Evolutionary conservation across 1,140 invertebrate genomes (phyloP), one percentile per base, ranked within the genome.

Genomic region (Akabosia matsudoensis): DNA sequence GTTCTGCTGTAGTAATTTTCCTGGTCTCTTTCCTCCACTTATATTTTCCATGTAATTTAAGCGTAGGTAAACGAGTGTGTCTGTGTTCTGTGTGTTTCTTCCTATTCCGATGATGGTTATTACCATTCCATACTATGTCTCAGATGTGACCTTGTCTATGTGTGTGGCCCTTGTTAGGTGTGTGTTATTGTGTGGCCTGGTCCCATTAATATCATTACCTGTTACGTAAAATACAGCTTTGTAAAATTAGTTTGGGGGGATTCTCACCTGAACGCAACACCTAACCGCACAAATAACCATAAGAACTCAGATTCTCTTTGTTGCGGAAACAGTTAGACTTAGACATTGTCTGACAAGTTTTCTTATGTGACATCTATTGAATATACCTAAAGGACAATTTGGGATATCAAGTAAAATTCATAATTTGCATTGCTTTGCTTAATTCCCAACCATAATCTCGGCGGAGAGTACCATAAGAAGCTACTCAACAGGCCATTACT

Each of bases 131-230:
- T 45, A 45, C 37, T 45, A 18, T 45, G 18, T 18, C 37, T 45
- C 37, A 10, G 24, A 56, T 56, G 24, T n/a, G 3, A 56, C 7
- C 22, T n/a, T 22, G 54, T 13, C 10, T 3, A 13, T 24, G 10
- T 56, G 54, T 10, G 22, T 56, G 14, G n/a, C 10, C 54, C 54
- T 22, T 56, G 54, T 24, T 56, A n/a, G n/a, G n/a, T 56, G 54
- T 56, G 54, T 10, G 54, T 56, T 56, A 45, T 45, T 45, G 37
- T 45, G 54, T 16, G 22, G 54, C 54, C 24, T 56, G 54, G 3
- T 16, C 13, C n/a, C 54, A 56, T 56, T 56, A 56, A 56, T 56
- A 56, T n/a, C 10, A 56, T 56, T 56, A 56, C 37, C 37, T 45
- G 54, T 56, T 56, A 24, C 54, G 24, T 56, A 24, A 45, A 45